phyloP scores from a whole-genome alignment of 1,140 invertebrate species.

The Hesperophylax magnus region DNA sequence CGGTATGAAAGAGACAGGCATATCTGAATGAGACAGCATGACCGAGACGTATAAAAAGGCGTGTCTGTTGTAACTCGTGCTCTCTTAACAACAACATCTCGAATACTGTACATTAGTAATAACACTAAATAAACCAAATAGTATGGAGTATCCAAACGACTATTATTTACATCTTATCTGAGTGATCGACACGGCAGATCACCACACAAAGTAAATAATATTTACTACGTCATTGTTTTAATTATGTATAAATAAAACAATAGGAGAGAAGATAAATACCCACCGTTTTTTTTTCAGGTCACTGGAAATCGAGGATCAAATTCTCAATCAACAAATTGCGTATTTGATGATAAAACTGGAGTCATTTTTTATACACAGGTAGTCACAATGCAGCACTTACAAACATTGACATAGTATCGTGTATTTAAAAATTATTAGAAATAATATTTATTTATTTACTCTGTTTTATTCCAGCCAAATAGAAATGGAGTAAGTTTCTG shows the following conservation, averaged over 20 bases:
- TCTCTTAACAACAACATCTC: too few relatives aligned
- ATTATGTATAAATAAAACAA: not conserved
- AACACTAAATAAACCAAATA: too few relatives aligned
- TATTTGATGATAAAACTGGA: conserved; percentile 62
- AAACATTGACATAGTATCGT: not conserved
- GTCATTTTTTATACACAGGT: conserved; percentile 64
- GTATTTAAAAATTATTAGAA: too few relatives aligned
- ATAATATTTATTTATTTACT: not conserved
- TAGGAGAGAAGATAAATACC: not conserved
- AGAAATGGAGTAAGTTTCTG: conserved; percentile 67
- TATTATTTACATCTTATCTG: too few relatives aligned
- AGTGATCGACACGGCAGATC: too few relatives aligned
- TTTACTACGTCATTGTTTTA: not conserved
- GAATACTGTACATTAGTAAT: too few relatives aligned
- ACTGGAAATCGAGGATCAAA: conserved; percentile 63
- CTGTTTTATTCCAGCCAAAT: conserved; percentile 59
- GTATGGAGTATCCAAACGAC: too few relatives aligned
- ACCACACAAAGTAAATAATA: too few relatives aligned
- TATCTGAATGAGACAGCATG: too few relatives aligned
- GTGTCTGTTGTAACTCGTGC: too few relatives aligned
- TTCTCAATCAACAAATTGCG: conserved; percentile 60
- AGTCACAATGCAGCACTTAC: not conserved
- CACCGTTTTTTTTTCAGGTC: conserved; percentile 47
- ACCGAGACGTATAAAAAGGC: too few relatives aligned
- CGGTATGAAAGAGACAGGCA: too few relatives aligned